A percentile compares a stretch with the other conserved stretches of the same genome.
phyloP scores from a whole-genome alignment of 2,113 vertebrate species.

The Tor tambroides region DNA sequence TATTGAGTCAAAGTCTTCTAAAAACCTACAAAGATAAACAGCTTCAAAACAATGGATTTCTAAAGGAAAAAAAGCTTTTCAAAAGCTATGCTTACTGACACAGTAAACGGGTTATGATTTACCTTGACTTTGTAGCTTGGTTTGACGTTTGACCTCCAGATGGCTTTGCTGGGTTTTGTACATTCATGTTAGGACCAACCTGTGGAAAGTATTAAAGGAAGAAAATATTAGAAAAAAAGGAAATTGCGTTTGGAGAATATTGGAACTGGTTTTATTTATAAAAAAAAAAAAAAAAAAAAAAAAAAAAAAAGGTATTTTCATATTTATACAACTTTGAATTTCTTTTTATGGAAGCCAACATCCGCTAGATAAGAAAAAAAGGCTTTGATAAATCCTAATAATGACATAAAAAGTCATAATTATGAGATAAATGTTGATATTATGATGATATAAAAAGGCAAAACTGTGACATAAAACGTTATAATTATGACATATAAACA shows the following conservation, averaged over 20 bases:
- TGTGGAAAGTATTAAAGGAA: constrained; percentile 8
- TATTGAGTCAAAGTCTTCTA: constrained; percentile 67
- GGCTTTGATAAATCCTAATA: too few species aligned
- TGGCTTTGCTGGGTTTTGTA: background rate
- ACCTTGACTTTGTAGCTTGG: constrained; percentile 55
- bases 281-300: too few species aligned
- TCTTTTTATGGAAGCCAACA: background rate
- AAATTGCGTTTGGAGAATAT: background rate
- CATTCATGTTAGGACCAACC: constrained; percentile 43
- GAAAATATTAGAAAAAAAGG: background rate
- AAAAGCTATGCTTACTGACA: background rate
- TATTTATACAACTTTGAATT: background rate
- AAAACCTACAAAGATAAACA: constrained; percentile 65
- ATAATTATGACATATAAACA: too few species aligned
- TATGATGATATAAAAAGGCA: too few species aligned
- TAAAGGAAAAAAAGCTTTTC: too few species aligned
- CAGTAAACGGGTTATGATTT: background rate
- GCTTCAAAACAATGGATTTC: background rate
- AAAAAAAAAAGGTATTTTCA: too few species aligned
- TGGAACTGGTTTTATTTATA: background rate
- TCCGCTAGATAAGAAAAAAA: too few species aligned
- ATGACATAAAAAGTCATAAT: too few species aligned
- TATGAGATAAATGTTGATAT: too few species aligned
- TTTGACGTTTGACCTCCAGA: constrained; percentile 11
- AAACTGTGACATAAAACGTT: too few species aligned